These are phyloP conservation scores for Pachyrhynchus sulphureomaculatus DNA, from an alignment of 1,140 invertebrate genomes.

Conservation along the genomic window DNA sequence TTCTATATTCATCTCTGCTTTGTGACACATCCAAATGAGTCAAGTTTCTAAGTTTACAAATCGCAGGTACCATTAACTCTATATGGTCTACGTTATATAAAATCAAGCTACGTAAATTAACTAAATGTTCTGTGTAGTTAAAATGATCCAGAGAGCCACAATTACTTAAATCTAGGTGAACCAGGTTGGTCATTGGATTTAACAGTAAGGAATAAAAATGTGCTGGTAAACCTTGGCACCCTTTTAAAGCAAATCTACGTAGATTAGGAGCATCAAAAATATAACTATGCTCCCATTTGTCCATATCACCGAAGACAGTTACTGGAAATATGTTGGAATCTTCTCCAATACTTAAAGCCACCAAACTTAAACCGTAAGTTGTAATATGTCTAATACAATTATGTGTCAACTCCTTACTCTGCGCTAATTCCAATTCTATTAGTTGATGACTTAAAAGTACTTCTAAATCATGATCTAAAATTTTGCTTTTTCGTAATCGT, in stretches of 20 bases:
- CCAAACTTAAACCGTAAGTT: slow-evolving; percentile 51
- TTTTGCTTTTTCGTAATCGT: slow-evolving; percentile 66
- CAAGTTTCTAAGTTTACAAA: slow-evolving; percentile 60
- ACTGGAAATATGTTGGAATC: slow-evolving; percentile 51
- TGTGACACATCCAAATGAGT: slow-evolving; percentile 85
- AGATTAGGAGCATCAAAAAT: slow-evolving; percentile 68
- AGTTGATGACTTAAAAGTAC: slow-evolving; percentile 71
- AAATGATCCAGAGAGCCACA: slow-evolving; percentile 63
- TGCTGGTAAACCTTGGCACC: slow-evolving; percentile 52
- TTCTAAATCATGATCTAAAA: slow-evolving; percentile 69
- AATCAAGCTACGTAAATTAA: slow-evolving; percentile 69
- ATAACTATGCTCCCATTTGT: slow-evolving; percentile 52
- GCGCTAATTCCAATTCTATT: slow-evolving; percentile 69
- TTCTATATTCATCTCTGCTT: slow-evolving; percentile 62
- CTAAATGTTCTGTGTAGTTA: slow-evolving; percentile 59
- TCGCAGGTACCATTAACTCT: slow-evolving; percentile 56
- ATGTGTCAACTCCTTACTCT: slow-evolving; percentile 66
- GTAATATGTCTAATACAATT: slow-evolving; percentile 49
- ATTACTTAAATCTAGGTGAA: slow-evolving; percentile 77
- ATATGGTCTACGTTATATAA: slow-evolving; percentile 71
- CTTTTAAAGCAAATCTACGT: slow-evolving; percentile 61
- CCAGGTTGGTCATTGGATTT: slow-evolving; percentile 62
- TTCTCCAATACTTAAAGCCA: slow-evolving; percentile 53
- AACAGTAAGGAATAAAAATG: slow-evolving; percentile 60
- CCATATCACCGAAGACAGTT: slow-evolving; percentile 43